A percentile compares a stretch with the other conserved stretches of the same genome.
Conservation (phyloP, 64 coral and sea anemone genomes). For the Actinia equina region DNA sequence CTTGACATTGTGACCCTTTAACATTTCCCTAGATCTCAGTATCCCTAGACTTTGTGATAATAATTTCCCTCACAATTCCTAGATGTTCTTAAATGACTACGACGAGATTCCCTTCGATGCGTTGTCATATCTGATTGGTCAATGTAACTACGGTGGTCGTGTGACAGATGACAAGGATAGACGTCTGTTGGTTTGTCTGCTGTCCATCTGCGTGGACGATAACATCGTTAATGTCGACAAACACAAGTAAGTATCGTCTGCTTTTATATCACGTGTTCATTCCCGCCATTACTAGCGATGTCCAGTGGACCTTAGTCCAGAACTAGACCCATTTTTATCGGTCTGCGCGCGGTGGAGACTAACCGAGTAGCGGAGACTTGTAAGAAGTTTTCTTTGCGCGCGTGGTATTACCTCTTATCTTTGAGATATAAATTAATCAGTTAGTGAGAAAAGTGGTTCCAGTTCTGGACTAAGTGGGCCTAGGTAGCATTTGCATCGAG, state of each 20-base stretch:
- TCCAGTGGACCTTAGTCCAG: too few species aligned
- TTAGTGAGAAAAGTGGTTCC: too few species aligned
- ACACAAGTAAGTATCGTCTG: conserved; percentile 63
- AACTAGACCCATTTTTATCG: too few species aligned
- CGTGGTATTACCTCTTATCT: too few species aligned
- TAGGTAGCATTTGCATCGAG: too few species aligned
- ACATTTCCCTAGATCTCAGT: too few species aligned
- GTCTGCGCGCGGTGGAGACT: too few species aligned
- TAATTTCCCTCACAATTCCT: not conserved
- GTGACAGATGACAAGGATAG: conserved; percentile 93
- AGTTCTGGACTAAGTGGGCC: too few species aligned
- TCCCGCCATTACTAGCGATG: not conserved
- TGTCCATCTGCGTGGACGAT: conserved; percentile 80
- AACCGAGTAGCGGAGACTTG: too few species aligned
- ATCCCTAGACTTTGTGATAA: not conserved
- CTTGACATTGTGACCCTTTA: too few species aligned
- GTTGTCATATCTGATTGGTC: conserved; percentile 83
- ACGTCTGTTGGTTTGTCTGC: conserved; percentile 72
- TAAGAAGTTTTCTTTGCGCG: too few species aligned
- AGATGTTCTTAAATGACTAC: conserved; percentile 99
- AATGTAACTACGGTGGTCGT: conserved; percentile 98
- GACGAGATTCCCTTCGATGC: conserved; percentile 89
- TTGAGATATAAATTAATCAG: too few species aligned
- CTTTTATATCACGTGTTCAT: not conserved
- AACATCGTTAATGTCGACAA: conserved; percentile 66